Base-by-base conservation (phyloP, 1,140 invertebrate species). In the Dufourea novaeangliae region DNA sequence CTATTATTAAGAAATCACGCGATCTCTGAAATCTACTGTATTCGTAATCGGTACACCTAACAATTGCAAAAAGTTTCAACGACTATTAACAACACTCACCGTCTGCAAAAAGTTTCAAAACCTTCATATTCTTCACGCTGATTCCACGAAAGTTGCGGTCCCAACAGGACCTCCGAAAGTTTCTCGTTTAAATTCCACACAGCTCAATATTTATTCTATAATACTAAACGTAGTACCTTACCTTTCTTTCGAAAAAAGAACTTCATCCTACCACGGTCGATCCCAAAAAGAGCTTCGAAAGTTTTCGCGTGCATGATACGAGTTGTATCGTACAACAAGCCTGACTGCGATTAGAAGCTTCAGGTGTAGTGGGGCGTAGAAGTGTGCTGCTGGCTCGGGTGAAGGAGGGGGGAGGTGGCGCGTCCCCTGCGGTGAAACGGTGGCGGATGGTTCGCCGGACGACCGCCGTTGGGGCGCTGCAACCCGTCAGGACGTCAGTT, bases 381-480 rank as follows among this genome's bases (percentile, higher is more conserved):
- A 44, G 39, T 2, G 54, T n/a, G n/a, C n/a, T n/a, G 68, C n/a
- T 17, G 62, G 44, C 44, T 50, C 12, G 57, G 39, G 5, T 22
- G 46, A 59, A 27, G 14, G 74, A 25, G 81, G n/a, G 76, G 78
- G 62, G 71, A 76, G 78, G 80, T 75, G 79, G 75, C 20, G 78
- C 46, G 69, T 82, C 76, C 44, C 71, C 77, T 76, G 78, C 63
- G 70, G 82, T 64, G 78, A 69, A 68, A 41, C 74, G 82, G 54
- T 77, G 82, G 79, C 39, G 62, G 73, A 70, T 88, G 86, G 88
- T 90, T 89, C 89, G 59, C 67, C 67, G 74, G 71, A 80, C 78
- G 79, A 46, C 89, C 89, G 83, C 81, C 84, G 82, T 78, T 72
- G 86, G 76, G 87, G 88, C 90, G 90, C 90, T 90, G 89, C 84